Evolutionary conservation across 2,888 invertebrate genomes (phyloP), one percentile per base, ranked within the genome.

Genomic region (Aphidoletes aphidimyza): DNA sequence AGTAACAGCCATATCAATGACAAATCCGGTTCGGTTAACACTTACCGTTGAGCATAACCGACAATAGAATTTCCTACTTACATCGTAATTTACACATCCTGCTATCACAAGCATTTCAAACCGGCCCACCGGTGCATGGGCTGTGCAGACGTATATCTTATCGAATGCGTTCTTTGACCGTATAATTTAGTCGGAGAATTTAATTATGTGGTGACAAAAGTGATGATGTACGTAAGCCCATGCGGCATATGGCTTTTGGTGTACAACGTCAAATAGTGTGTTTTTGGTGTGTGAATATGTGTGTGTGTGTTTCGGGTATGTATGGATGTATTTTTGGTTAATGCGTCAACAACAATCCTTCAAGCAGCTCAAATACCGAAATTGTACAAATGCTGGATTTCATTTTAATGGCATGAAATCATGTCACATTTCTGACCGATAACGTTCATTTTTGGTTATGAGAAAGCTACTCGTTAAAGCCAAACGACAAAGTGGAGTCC

Each of bases 21-120:
- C 81, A 81, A 81, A 81, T 81, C 81, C 81, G 81, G 81, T 81
- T 37, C 37, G 81, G 81, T 81, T 81, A 81, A 81, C 81, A 81
- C 81, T 37, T 81, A 81, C 36, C 36, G 37, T 11, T 22, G 37
- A 81, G 37, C 81, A 81, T 37, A 37, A 37, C 81, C 81, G 81
- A 81, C 81, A 81, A 81, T 81, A 37, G 81, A 37, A 81, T 81
- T 81, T 81, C 81, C 81, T 81, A 81, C 81, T 81, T 81, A 81
- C 81, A 81, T 81, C 81, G 37, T 37, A 81, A 81, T 81, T 81
- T 81, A 81, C 81, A 81, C 81, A 81, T 81, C 37, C 37, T 37
- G 81, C 81, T 69, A 69, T 69, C 69, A 69, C 11, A n/a, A n/a
- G 42, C 6, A 6, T 42, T 42, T 42, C 42, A 42, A 6, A 42